Percentiles rank a stretch among this genome's conserved stretches.
These are phyloP conservation scores for Nestor notabilis DNA, from an alignment of 2,113 vertebrate species.

Conservation along the genomic window DNA sequence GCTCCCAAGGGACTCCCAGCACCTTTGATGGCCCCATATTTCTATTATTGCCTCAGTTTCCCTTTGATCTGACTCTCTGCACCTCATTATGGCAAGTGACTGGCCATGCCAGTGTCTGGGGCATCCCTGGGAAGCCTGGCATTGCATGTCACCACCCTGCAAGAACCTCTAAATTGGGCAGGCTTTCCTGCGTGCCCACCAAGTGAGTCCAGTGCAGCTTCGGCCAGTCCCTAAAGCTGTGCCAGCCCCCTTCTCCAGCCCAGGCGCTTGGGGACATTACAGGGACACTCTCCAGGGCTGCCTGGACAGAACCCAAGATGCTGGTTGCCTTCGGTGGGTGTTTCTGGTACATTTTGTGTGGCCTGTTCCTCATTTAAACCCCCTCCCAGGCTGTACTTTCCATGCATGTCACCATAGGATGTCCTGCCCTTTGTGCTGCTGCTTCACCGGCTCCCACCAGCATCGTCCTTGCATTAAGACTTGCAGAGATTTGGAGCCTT, in stretches of 20 bases:
- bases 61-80: neutral
- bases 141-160: neutral
- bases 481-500: neutral
- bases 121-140: accelerated
- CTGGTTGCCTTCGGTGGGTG: neutral
- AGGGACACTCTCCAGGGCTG: neutral
- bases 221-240: accelerated
- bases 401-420: accelerated
- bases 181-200: neutral
- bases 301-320: neutral
- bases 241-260: neutral
- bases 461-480: accelerated
- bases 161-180: neutral
- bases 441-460: neutral
- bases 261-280: accelerated
- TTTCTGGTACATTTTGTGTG: neutral
- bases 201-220: neutral
- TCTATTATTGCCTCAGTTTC: neutral
- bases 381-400: neutral
- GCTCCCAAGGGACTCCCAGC: accelerated
- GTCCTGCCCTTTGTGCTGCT: neutral
- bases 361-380: neutral
- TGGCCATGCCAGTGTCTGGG: accelerated
- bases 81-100: accelerated
- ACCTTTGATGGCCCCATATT: neutral